Evolutionary conservation across 35 echinoderm and acorn worm genomes (phyloP), one percentile per base, ranked within the genome.

Genomic region (Lytechinus pictus): DNA sequence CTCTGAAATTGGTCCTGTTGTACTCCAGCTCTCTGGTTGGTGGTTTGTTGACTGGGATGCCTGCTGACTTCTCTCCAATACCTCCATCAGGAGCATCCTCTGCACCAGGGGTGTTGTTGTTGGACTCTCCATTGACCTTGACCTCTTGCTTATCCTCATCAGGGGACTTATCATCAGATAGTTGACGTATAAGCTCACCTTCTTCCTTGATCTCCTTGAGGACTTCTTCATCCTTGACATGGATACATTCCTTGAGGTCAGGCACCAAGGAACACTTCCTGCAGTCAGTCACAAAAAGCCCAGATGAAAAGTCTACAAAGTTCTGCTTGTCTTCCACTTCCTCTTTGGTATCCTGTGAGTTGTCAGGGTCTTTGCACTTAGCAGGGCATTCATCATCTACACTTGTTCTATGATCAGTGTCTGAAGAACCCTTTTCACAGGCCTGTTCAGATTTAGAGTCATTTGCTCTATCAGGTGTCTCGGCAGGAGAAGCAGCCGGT

Each of bases 221-320:
- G 54, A 96, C 92, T 27, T 87, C 60, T 28, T 97, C 95, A 57
- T 96, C 94, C 19, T 93, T 97, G 89, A 96, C 95, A 12, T 95
- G 95, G 89, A 99, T 89, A 27, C 96, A 97, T 86, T 99, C 98
- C 5, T 94, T 97, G 54, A 99, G 96, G 11, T 99, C 98, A 5
- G 96, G 96, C 2, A 99, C 97, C 92, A 96, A 61, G 8, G 98
- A 97, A 54, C 96, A 96, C 24, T 95, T 94, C 44, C 92, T 91
- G 10, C 94, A 96, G 86, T 99, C 97, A 11, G 57, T 96, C 52
- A 96, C 94, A 87, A 99, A 99, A 10, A 99, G 66, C 24, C 96
- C 97, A 2, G 97, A 97, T 8, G 98, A 97, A 56, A 96, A 99
- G 87, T 99, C 87, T 27, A 99, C 98, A 93, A 99, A 99, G 56